phyloP scores from a whole-genome alignment of 2,113 vertebrate genomes.

The Oreochromis spilurus region DNA sequence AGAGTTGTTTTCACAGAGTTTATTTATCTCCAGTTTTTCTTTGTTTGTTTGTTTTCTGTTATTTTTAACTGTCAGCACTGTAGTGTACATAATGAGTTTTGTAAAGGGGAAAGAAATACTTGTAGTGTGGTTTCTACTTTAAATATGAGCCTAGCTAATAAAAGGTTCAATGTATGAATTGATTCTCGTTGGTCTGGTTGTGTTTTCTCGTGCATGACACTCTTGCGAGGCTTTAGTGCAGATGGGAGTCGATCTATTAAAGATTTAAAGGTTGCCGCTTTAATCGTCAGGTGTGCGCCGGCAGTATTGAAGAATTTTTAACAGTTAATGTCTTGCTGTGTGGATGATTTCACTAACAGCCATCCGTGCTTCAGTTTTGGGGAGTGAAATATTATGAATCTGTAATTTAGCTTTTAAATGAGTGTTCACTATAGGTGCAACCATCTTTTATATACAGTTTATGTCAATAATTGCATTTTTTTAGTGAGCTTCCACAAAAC shows the following conservation, averaged over 20 bases:
- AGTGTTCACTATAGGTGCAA: not conserved
- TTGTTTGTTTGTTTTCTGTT: conserved; percentile 45
- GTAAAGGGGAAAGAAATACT: conserved; percentile 78
- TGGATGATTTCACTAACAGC: not conserved
- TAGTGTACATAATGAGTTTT: conserved; percentile 94
- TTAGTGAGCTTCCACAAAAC: not conserved
- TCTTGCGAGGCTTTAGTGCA: not conserved
- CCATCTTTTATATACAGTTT: not conserved
- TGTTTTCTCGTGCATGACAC: not conserved
- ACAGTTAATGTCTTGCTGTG: not conserved
- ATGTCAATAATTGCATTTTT: not conserved
- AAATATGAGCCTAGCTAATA: conserved; percentile 92
- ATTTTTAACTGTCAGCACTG: conserved; percentile 93
- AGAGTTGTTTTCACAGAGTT: conserved; percentile 83
- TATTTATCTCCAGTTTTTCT: conserved; percentile 83
- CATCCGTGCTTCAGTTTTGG: not conserved
- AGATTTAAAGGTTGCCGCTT: not conserved
- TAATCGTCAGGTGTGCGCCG: not conserved
- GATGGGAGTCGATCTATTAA: not conserved
- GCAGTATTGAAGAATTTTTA: not conserved
- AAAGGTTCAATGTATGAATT: conserved; percentile 81
- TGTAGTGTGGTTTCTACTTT: conserved; percentile 98
- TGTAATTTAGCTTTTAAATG: not conserved
- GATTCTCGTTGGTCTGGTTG: not conserved
- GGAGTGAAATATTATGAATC: not conserved